Evolutionary conservation across 2,888 invertebrate species (phyloP).

Genomic region (Drepana falcataria): DNA sequence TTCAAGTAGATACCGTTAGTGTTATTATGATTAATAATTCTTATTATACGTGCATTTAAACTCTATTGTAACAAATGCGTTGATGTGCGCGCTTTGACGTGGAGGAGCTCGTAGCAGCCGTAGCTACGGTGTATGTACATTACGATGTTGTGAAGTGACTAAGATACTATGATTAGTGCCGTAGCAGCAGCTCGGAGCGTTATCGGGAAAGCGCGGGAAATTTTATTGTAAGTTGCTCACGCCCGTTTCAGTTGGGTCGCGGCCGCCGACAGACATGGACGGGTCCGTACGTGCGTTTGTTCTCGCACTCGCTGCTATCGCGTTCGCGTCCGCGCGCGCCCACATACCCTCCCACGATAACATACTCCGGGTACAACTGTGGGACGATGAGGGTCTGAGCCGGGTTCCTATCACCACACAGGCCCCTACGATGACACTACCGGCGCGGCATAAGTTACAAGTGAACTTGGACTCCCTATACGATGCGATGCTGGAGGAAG

Average conservation of each 20-base stretch:
- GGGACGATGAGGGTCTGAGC: slow-evolving; percentile 71
- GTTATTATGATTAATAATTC: too few species aligned
- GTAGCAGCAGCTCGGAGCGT: slow-evolving; percentile 33
- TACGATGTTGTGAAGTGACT: too few species aligned
- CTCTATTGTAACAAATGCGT: slow-evolving; percentile 20
- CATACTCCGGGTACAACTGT: slow-evolving; percentile 68
- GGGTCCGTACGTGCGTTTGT: slow-evolving; percentile 50
- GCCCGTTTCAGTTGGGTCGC: slow-evolving; percentile 65
- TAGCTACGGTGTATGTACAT: too few species aligned
- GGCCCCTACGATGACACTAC: slow-evolving; percentile 28
- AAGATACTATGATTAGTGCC: slow-evolving; percentile 21
- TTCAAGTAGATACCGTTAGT: too few species aligned
- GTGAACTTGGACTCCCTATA: slow-evolving; percentile 62
- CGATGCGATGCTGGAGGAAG: slow-evolving; percentile 66
- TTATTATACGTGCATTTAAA: too few species aligned
- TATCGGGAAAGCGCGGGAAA: slow-evolving; percentile 78
- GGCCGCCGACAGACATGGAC: slow-evolving; percentile 65
- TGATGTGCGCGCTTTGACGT: slow-evolving; percentile 45
- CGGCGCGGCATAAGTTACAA: slow-evolving; percentile 48
- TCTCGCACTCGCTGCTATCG: slow-evolving; percentile 53
- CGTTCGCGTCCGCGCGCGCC: slow-evolving; percentile 61
- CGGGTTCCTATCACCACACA: slow-evolving; percentile 48
- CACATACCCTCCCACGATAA: slow-evolving; percentile 68
- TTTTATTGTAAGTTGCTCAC: slow-evolving; percentile 27
- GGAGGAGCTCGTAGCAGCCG: slow-evolving; percentile 20